phyloP scores from a whole-genome alignment of 2,113 vertebrate genomes.

The Mormoops blainvillei region DNA sequence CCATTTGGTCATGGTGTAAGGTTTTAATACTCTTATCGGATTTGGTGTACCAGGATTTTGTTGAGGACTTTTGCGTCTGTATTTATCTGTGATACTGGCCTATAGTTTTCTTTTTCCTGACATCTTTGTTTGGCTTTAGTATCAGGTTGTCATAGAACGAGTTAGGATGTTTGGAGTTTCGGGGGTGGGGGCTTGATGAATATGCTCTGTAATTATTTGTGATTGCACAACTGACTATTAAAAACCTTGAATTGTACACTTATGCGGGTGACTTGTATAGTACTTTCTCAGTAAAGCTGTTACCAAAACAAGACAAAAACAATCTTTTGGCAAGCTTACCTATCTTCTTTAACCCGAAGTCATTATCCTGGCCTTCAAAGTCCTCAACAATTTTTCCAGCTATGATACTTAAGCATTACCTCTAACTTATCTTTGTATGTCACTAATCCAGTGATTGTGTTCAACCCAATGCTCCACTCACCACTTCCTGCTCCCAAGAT shows the following conservation, averaged over 20 bases:
- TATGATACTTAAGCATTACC: background rate
- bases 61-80: background rate
- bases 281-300: background rate
- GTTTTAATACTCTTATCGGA: background rate
- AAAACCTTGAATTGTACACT: background rate
- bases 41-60: conserved; percentile 1
- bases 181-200: background rate
- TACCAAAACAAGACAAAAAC: background rate
- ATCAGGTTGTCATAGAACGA: background rate
- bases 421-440: background rate
- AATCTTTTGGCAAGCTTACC: background rate
- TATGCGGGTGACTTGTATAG: background rate
- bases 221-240: background rate
- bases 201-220: background rate
- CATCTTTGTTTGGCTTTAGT: background rate
- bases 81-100: background rate
- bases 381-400: background rate
- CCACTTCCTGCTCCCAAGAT: background rate
- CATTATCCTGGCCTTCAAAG: background rate
- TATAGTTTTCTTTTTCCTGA: background rate
- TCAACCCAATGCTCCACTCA: background rate
- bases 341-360: background rate
- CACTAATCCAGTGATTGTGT: background rate
- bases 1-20: background rate
- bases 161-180: background rate